Conservation (phyloP, 2,797 vertebrate genomes). For the Vireo griseus region DNA sequence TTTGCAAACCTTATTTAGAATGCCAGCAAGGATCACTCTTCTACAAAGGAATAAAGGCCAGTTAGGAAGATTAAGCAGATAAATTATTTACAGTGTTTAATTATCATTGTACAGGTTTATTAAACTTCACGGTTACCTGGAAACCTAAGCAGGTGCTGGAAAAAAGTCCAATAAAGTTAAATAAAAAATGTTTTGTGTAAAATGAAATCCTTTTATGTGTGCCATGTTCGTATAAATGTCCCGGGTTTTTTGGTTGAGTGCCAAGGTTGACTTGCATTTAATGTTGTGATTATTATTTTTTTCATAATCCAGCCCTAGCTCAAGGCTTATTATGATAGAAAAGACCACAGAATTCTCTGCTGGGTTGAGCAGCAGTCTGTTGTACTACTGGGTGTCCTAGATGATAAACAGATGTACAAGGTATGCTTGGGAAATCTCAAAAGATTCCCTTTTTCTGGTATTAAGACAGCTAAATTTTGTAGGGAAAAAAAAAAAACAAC, state of each 20-base stretch:
- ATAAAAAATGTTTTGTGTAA: conserved; percentile 42
- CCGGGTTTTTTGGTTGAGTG: not conserved
- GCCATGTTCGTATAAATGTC: not conserved
- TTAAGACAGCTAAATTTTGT: conserved; percentile 39
- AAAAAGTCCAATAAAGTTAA: conserved; percentile 56
- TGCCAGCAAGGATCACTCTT: conserved; percentile 57
- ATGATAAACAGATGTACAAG: conserved; percentile 35
- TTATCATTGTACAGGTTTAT: conserved; percentile 72
- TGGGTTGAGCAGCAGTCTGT: not conserved
- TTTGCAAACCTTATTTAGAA: conserved; percentile 67
- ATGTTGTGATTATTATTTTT: conserved; percentile 43
- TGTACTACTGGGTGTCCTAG: conserved; percentile 1
- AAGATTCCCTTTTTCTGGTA: not conserved
- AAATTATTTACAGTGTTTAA: conserved; percentile 77
- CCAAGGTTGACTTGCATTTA: conserved; percentile 28
- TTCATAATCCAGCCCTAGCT: conserved; percentile 30
- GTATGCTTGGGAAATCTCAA: not conserved
- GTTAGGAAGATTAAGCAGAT: conserved; percentile 70
- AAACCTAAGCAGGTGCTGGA: conserved; percentile 50
- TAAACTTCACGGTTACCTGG: conserved; percentile 73
- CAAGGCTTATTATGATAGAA: not conserved
- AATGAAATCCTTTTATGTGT: conserved; percentile 45
- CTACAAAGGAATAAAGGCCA: conserved; percentile 38
- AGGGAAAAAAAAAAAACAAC: not conserved
- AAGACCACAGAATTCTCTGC: not conserved